Percentiles rank a stretch among this genome's conserved stretches.
phyloP scores from a whole-genome alignment of 2,113 vertebrate species.

The Lucifuga dentata region DNA sequence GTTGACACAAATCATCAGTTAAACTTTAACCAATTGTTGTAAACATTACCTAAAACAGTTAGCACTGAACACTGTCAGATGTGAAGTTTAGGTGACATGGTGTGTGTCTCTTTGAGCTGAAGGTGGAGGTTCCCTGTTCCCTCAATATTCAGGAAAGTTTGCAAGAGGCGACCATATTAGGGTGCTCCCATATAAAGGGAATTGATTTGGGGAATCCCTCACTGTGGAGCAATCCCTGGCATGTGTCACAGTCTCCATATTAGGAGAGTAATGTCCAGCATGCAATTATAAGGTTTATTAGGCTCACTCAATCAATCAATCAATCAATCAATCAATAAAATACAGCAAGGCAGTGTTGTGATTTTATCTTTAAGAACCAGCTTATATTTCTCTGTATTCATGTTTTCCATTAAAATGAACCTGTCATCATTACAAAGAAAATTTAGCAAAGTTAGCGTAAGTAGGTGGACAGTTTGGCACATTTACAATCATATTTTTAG shows the following conservation, averaged over 20 bases:
- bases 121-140: neutral
- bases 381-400: neutral
- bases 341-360: neutral
- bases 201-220: slow-evolving; percentile 69
- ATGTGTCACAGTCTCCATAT: slow-evolving; percentile 28
- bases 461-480: too few relatives aligned
- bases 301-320: neutral
- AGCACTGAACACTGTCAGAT: too few relatives aligned
- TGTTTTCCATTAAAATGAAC: neutral
- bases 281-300: too few relatives aligned
- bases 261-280: slow-evolving; percentile 6
- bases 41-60: too few relatives aligned
- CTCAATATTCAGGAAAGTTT: slow-evolving; percentile 20
- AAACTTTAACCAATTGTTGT: too few relatives aligned
- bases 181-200: slow-evolving; percentile 62
- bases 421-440: neutral
- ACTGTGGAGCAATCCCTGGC: slow-evolving; percentile 32
- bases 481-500: too few relatives aligned
- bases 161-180: slow-evolving; percentile 58
- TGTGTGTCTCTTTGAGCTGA: neutral
- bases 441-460: too few relatives aligned
- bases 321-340: too few relatives aligned
- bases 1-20: too few relatives aligned
- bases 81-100: neutral
- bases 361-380: neutral